Conservation (phyloP, 2,888 invertebrate genomes). For the Meloe dianella region DNA sequence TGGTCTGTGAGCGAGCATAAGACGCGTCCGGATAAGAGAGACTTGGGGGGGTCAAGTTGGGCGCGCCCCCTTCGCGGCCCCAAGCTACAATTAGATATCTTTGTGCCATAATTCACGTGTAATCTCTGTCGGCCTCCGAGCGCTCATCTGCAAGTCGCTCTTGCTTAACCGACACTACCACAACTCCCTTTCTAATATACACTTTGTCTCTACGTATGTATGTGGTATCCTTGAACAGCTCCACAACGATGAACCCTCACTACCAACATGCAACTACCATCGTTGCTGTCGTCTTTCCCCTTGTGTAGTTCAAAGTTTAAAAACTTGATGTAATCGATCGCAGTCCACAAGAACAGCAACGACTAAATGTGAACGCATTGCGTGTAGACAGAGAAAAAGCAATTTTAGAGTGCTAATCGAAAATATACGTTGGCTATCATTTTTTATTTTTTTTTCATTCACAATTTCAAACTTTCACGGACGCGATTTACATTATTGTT, state of each 20-base stretch:
- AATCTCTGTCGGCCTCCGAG: constrained; percentile 62
- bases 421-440: background rate
- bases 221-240: too few relatives aligned
- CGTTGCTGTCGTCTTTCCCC: constrained; percentile 9
- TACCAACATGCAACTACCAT: background rate
- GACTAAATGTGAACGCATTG: constrained; percentile 22
- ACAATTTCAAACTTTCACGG: background rate
- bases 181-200: constrained; percentile 21
- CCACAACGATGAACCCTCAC: background rate
- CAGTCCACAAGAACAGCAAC: constrained; percentile 17
- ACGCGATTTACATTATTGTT: background rate
- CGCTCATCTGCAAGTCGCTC: constrained; percentile 55
- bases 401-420: background rate
- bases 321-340: constrained; percentile 30
- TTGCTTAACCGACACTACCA: constrained; percentile 33
- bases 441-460: background rate
- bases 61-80: constrained; percentile 45
- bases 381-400: background rate
- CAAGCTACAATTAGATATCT: constrained; percentile 63
- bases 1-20: constrained; percentile 55
- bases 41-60: constrained; percentile 53
- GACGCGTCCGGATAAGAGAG: constrained; percentile 42
- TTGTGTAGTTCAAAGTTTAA: constrained; percentile 30
- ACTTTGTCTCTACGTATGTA: too few relatives aligned
- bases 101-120: constrained; percentile 67